Evolutionary conservation across 2,888 invertebrate species (phyloP), one percentile per base, ranked within the genome.

Genomic region (Schizotus pectinicornis): DNA sequence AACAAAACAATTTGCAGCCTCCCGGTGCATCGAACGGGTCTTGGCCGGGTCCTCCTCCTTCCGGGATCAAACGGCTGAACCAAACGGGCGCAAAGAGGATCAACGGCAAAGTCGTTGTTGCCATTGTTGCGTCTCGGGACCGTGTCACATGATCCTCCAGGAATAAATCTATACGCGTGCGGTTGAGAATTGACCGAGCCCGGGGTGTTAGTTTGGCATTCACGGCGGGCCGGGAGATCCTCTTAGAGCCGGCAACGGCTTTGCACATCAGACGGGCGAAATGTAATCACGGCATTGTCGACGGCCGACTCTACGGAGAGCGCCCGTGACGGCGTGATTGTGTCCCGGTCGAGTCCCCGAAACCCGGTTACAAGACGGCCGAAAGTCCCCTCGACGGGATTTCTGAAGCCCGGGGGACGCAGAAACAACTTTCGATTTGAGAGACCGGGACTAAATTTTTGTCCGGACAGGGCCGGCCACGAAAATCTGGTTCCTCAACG

Each of bases 261-360:
- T 74, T 73, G 64, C 73, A 72, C 74, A 73, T 75, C 74, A 72
- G 69, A 68, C 71, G 68, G 71, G 66, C 64, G 65, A 69, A 72
- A 71, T 68, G 72, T 75, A 75, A 75, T 75, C 74, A 68, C 73
- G 71, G 58, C 71, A 74, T 74, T 73, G 73, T 74, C 72, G 70
- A 59, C 36, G 8, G n/a, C n/a, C n/a, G n/a, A n/a, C n/a, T n/a
- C 38, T 36, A 45, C 43, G 36, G 11, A 31, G 50, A 14, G 34
- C 38, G 51, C 43, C 39, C 22, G 22, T 22, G 34, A 9, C 22
- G 35, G 32, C 41, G 53, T 53, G 45, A 53, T 53, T 53, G 45
- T 33, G 22, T 39, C 48, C 22, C 22, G 22, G 22, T 22, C 22
- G 22, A 22, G 22, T 5, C 22, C 22, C 22, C 22, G 5, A 22